phyloP scores from a whole-genome alignment of 2,888 invertebrate genomes.

The Sepioteuthis lessoniana region DNA sequence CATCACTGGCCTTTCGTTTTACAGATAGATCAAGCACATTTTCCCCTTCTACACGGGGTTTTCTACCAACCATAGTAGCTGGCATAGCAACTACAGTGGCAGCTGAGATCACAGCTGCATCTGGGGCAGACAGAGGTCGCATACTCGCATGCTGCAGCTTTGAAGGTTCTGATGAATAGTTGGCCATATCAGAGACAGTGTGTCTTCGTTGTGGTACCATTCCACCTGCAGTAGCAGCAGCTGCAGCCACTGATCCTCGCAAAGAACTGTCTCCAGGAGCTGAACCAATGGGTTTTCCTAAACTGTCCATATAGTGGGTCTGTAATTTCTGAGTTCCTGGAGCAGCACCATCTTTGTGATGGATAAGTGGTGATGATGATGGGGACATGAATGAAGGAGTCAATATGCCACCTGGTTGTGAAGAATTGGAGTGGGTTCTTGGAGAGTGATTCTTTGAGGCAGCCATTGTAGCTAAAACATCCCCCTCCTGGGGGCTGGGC shows the following conservation, averaged over 20 bases:
- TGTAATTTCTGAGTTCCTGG: background rate
- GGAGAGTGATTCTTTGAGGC: conserved; percentile 44
- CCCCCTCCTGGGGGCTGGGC: conserved; percentile 45
- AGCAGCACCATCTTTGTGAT: conserved; percentile 40
- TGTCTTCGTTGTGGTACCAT: conserved; percentile 46
- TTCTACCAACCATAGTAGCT: background rate
- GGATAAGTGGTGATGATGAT: conserved; percentile 42
- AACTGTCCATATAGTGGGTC: conserved; percentile 37
- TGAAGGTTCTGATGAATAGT: conserved; percentile 45
- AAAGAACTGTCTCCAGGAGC: conserved; percentile 35
- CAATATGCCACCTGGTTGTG: conserved; percentile 34
- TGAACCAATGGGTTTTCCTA: background rate
- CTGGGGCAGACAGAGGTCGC: conserved; percentile 42
- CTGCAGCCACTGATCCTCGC: background rate
- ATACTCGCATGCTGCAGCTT: conserved; percentile 36
- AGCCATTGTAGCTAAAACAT: background rate
- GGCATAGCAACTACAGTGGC: background rate
- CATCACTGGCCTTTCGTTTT: conserved; percentile 14
- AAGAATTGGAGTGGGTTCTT: conserved; percentile 45
- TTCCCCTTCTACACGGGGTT: background rate
- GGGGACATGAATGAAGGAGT: conserved; percentile 41
- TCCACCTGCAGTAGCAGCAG: background rate
- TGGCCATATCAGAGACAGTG: conserved; percentile 44
- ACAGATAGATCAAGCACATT: conserved; percentile 47
- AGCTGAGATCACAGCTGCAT: conserved; percentile 38